Evolutionary conservation across 1,140 invertebrate genomes (phyloP), one percentile per base, ranked within the genome.

Genomic region (Drosophila willistoni): DNA sequence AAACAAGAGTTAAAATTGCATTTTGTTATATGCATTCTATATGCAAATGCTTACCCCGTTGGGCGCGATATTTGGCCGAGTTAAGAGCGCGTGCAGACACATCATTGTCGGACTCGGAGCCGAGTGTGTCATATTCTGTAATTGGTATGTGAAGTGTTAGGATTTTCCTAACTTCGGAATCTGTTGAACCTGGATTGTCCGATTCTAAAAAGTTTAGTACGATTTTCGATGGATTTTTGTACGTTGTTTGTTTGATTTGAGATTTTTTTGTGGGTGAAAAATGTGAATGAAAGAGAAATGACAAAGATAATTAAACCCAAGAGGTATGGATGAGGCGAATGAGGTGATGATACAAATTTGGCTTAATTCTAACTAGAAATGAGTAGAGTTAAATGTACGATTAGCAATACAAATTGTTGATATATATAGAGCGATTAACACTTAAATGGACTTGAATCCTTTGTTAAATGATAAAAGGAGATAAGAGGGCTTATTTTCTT

Each of bases 161-260:
- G 94, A 96, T 96, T 94, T 96, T 96, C 95, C 96, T 96, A 93
- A 96, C 96, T 93, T 96, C 96, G 91, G 96, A 96, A 94, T 96
- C 96, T 93, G 96, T 96, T 92, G 95, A 96, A 92, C 96, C 95
- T 94, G 96, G 94, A 94, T 96, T 96, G 94, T 96, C 96, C 93
- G 95, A 96, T 93, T 96, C 96, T 96, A 95, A 92, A 95, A 95
- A 93, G 90, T 92, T 92, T 90, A 91, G 87, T 92, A 91, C 86
- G 90, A 90, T 92, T 89, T 29, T 33, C 90, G 91, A 92, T 92
- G 91, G 86, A 76, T 62, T 80, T 73, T 67, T 80, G 70, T 77
- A 76, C 73, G 73, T 76, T 77, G 73, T 72, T 73, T 73, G 77
- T 60, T 83, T 57, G 66, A 54, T 78, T 75, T 87, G 84, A 74